phyloP scores from a whole-genome alignment of 2,888 invertebrate genomes.

The Pandemis heparana region DNA sequence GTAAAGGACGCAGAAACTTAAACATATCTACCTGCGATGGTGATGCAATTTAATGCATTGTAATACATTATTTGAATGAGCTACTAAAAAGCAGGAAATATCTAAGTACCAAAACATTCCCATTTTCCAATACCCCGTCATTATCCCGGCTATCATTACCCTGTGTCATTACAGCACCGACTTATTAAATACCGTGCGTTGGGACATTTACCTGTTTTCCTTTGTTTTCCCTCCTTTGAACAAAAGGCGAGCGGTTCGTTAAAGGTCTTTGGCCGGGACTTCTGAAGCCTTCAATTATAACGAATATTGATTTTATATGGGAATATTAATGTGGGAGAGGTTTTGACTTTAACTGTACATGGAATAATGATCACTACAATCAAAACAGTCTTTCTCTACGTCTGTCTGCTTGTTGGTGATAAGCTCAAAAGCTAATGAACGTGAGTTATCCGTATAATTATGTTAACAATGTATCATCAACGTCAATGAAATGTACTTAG shows the following conservation, averaged over 20 bases:
- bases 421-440: no score
- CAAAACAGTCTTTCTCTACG: no score
- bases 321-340: not conserved
- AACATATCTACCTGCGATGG: no score
- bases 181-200: constrained; percentile 10
- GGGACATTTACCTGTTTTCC: constrained; percentile 4
- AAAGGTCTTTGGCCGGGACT: constrained; percentile 3
- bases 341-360: not conserved
- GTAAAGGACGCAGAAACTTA: no score
- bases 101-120: not conserved
- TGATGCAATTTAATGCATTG: no score
- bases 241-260: constrained; percentile 1
- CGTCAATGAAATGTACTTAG: no score
- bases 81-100: not conserved
- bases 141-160: not conserved
- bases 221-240: constrained; percentile 14
- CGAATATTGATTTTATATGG: not conserved
- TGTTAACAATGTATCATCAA: no score
- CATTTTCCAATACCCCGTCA: constrained; percentile 10
- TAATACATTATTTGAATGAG: no score
- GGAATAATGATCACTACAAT: not conserved
- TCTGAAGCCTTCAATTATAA: not conserved
- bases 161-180: not conserved
- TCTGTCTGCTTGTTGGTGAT: no score
- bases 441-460: no score